Evolutionary conservation across 2,113 vertebrate species (phyloP).

Genomic region (Mastomys coucha): DNA sequence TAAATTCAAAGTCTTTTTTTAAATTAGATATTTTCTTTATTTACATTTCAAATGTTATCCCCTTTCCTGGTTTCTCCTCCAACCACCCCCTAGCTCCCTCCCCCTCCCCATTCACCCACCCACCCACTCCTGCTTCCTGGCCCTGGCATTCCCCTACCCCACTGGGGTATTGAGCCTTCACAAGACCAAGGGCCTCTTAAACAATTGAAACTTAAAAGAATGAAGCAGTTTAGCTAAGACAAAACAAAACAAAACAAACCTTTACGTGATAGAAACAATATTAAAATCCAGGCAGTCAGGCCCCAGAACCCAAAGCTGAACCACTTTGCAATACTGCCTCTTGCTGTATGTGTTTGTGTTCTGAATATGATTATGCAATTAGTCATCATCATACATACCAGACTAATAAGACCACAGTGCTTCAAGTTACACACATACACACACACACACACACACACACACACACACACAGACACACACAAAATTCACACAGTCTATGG

Average conservation of each 20-base stretch:
- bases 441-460: slow-evolving; percentile 32
- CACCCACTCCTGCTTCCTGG: too few relatives aligned
- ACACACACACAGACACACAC: background rate
- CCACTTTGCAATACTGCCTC: slow-evolving; percentile 49
- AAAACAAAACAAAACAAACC: slow-evolving; percentile 38
- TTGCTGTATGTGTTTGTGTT: slow-evolving; percentile 56
- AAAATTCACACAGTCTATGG: background rate
- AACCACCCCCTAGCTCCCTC: too few relatives aligned
- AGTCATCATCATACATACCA: slow-evolving; percentile 56
- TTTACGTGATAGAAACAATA: slow-evolving; percentile 43
- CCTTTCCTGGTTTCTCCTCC: too few relatives aligned
- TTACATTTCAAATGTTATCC: too few relatives aligned
- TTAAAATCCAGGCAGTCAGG: background rate
- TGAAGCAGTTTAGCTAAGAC: slow-evolving; percentile 41
- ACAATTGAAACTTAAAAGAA: slow-evolving; percentile 56
- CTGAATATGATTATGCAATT: slow-evolving; percentile 52
- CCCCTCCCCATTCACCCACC: too few relatives aligned
- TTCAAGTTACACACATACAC: slow-evolving; percentile 62
- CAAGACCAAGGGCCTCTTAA: too few relatives aligned
- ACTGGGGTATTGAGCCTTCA: too few relatives aligned
- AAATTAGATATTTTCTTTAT: too few relatives aligned
- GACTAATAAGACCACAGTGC: slow-evolving; percentile 71
- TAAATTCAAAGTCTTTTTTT: too few relatives aligned
- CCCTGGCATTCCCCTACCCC: too few relatives aligned
- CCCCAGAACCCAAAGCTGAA: slow-evolving; percentile 12